Base-by-base conservation (phyloP, 2,888 invertebrate genomes). In the Itoplectis maculator region DNA sequence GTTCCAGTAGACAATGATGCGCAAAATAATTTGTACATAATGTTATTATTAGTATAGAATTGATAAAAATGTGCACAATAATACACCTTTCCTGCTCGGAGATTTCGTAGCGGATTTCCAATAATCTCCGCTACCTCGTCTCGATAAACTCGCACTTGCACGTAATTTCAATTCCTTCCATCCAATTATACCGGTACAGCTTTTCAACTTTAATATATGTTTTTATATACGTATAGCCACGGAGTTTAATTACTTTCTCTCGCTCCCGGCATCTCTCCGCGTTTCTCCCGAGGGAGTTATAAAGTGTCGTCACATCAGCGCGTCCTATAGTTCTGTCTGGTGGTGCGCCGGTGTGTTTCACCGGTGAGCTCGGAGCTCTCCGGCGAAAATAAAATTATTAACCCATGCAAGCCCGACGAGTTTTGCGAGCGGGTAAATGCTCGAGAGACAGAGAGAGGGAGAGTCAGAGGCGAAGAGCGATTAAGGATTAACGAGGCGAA, bases 401-500 rank as follows among this genome's bases (percentile, higher is more conserved):
- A 83, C 73, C 61, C 79, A 68, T 61, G 72, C 77, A 40, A 54
- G 73, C 54, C 45, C 76, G 61, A 69, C 54, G 66, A 59, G 42
- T 66, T 65, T 63, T 45, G 61, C 37, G 72, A 66, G 51, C 23
- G 45, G 54, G 61, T 51, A 40, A 70, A 68, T 66, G 47, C 20
- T 37, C 35, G 49, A 49, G 59, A 15, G 56, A 42, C n/a, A 51
- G 65, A 45, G 74, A 56, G 20, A 63, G 63, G 37, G 13, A 23
- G 35, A 35, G 49, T 45, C 23, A 77, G 68, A 70, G 35, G 73
- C 69, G 73, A 69, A 49, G 76, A 82, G 63, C 79, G 73, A 83
- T 83, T 83, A 80, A 80, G 79, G 76, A 77, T 83, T 83, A 83
- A 83, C 83, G 83, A 83, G 83, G 80, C 66, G 83, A 80, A 74